Percentiles rank a stretch among this genome's conserved stretches.
Evolutionary conservation across 2,113 vertebrate genomes (phyloP).

Genomic region (Cheilinus undulatus): DNA sequence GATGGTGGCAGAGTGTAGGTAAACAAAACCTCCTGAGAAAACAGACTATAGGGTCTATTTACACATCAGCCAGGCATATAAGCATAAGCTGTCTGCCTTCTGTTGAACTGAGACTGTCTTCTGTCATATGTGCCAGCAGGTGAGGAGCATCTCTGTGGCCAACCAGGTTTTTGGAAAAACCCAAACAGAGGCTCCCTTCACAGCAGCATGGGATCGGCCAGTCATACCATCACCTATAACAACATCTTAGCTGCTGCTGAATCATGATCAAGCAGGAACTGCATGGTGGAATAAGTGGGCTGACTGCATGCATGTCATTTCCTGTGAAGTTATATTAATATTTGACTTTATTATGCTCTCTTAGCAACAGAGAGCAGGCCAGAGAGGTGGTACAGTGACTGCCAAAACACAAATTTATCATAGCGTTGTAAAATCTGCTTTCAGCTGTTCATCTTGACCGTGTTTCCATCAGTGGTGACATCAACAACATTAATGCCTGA

Average conservation of each 20-base stretch:
- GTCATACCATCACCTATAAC: constrained; percentile 62
- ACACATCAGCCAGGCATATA: constrained; percentile 26
- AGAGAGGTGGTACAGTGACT: constrained; percentile 84
- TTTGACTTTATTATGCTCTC: neutral
- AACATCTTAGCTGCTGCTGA: constrained; percentile 71
- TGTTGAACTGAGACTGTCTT: constrained; percentile 38
- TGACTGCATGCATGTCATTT: neutral
- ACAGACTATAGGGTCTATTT: constrained; percentile 28
- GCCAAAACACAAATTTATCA: neutral
- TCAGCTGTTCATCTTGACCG: constrained; percentile 43
- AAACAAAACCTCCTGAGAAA: constrained; percentile 23
- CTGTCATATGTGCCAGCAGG: constrained; percentile 59
- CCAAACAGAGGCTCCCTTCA: constrained; percentile 67
- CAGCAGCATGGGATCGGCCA: constrained; percentile 76
- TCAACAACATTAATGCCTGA: constrained; percentile 71
- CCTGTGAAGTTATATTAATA: neutral
- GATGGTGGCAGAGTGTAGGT: constrained; percentile 70
- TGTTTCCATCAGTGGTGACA: constrained; percentile 75
- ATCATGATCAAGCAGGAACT: constrained; percentile 69
- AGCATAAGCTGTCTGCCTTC: too few species aligned
- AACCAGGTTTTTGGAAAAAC: constrained; percentile 87
- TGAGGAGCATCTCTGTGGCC: constrained; percentile 64
- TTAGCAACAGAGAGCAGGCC: constrained; percentile 64
- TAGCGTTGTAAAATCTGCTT: neutral
- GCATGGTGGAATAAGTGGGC: constrained; percentile 33